A percentile compares a stretch with the other conserved stretches of the same genome.
Conservation (phyloP, 1,140 invertebrate genomes). For the Sminthurinus signatus region DNA sequence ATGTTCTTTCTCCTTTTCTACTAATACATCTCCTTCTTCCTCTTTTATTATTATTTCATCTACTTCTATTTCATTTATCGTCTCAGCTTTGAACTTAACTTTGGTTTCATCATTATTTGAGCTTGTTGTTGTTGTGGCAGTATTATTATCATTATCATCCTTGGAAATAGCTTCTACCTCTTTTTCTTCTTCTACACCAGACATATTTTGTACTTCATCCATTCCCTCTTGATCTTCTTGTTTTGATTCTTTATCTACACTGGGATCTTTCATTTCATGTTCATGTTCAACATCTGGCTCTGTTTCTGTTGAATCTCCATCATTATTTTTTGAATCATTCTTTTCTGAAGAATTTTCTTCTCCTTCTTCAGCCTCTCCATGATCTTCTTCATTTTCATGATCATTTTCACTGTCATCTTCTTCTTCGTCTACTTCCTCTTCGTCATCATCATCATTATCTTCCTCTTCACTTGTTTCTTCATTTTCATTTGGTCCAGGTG, state of each 20-base stretch:
- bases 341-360: background rate
- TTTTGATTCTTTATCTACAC: background rate
- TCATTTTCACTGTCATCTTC: background rate
- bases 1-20: no score
- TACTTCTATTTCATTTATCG: no score
- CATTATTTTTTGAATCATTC: background rate
- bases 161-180: no score
- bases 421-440: slow-evolving; percentile 1
- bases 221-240: background rate
- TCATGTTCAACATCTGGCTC: background rate
- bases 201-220: no score
- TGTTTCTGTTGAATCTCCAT: background rate
- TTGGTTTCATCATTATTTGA: no score
- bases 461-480: background rate
- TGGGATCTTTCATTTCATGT: slow-evolving; percentile 1
- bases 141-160: no score
- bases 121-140: background rate
- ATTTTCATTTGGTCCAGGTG: background rate
- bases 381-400: background rate
- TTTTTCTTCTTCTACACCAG: no score
- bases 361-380: background rate
- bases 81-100: no score
- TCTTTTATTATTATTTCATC: background rate
- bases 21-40: background rate
- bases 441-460: background rate